Percentiles rank a stretch among this genome's conserved stretches.
Evolutionary conservation across 1,140 invertebrate species (phyloP).

Genomic region (Zophobas morio): DNA sequence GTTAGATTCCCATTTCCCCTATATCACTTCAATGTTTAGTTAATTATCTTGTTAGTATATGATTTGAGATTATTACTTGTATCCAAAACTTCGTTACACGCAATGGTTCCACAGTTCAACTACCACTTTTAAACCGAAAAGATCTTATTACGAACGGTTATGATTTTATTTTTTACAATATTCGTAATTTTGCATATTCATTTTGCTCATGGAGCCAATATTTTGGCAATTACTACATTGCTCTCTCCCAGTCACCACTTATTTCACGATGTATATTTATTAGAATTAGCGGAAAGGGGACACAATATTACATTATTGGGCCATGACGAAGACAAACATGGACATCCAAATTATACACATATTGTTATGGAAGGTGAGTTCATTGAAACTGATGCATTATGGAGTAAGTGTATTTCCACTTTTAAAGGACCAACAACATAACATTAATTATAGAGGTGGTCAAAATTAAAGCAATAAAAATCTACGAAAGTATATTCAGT

Average conservation of each 20-base stretch:
- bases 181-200: neutral
- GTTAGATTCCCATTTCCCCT: too few species aligned
- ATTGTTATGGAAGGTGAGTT: conserved; percentile 52
- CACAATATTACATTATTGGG: conserved; percentile 52
- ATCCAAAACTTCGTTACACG: neutral
- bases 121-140: neutral
- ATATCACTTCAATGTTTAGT: too few species aligned
- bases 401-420: too few species aligned
- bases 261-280: conserved; percentile 48
- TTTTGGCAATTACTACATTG: conserved; percentile 45
- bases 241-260: conserved; percentile 54
- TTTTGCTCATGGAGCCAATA: conserved; percentile 45
- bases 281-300: conserved; percentile 48
- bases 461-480: too few species aligned
- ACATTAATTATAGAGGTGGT: too few species aligned
- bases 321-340: conserved; percentile 42
- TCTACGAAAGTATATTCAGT: too few species aligned
- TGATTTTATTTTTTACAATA: too few species aligned
- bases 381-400: neutral
- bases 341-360: conserved; percentile 47
- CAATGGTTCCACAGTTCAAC: neutral
- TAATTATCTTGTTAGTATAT: neutral
- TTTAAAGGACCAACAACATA: too few species aligned
- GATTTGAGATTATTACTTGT: neutral
- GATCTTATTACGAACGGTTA: neutral